Percentiles rank a stretch among this genome's conserved stretches.
phyloP scores from a whole-genome alignment of 2,113 vertebrate genomes.

The Sakesphorus luctuosus region DNA sequence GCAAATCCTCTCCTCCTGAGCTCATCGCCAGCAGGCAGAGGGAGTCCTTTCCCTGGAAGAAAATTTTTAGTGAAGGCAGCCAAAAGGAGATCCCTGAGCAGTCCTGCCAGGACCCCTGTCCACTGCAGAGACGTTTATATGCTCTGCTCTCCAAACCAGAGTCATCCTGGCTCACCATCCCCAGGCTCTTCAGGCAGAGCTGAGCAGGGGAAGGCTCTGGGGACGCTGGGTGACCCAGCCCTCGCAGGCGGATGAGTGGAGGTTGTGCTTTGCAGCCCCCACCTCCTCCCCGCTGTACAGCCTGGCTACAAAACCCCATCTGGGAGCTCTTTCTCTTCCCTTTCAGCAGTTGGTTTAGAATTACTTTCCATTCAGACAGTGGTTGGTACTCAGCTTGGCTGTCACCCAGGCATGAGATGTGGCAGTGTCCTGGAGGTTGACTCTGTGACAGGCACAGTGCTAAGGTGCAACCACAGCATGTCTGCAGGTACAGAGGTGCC shows the following conservation, averaged over 20 bases:
- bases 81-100: conserved; percentile 29
- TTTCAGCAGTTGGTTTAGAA: not conserved
- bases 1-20: not conserved
- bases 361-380: not conserved
- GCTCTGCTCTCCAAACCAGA: not conserved
- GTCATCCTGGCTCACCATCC: not conserved
- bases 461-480: not conserved
- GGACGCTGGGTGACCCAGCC: not conserved
- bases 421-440: not conserved
- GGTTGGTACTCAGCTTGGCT: not conserved
- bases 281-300: not conserved
- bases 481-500: not conserved
- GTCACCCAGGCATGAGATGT: not conserved
- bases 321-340: not conserved
- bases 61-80: not conserved
- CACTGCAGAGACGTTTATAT: not conserved
- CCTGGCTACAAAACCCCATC: not conserved
- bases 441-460: not conserved
- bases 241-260: not conserved
- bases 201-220: not conserved
- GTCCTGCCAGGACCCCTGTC: not conserved
- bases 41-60: conserved; percentile 66
- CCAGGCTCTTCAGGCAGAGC: not conserved
- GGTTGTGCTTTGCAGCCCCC: not conserved
- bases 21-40: conserved; percentile 56